Evolutionary conservation across 2,888 invertebrate species (phyloP).

Genomic region (Nomada ruficornis): DNA sequence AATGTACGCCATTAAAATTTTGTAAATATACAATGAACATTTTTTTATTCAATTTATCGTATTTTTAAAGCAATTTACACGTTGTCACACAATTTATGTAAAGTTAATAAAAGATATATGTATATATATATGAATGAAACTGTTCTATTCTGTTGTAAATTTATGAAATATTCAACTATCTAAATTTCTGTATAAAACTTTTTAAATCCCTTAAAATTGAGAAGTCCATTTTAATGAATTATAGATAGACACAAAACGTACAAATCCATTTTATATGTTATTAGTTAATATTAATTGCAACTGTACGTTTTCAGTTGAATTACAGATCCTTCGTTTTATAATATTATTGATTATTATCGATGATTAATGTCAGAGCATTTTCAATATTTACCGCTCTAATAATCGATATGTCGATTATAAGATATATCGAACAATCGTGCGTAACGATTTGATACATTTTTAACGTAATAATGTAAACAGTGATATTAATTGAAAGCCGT

Average conservation of each 20-base stretch:
- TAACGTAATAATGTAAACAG: too few species aligned
- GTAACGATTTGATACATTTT: slow-evolving; percentile 4
- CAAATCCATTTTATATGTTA: too few species aligned
- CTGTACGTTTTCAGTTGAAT: too few species aligned
- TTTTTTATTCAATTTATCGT: slow-evolving; percentile 53
- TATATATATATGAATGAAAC: too few species aligned
- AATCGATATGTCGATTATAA: background rate
- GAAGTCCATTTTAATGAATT: too few species aligned
- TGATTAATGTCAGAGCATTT: background rate
- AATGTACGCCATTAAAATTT: slow-evolving; percentile 50
- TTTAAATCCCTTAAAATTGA: too few species aligned
- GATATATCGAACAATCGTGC: background rate
- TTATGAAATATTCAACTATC: background rate
- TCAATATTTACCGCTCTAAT: background rate
- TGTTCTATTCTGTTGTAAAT: background rate
- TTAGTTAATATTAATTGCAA: too few species aligned
- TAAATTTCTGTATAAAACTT: too few species aligned
- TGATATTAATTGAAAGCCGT: too few species aligned
- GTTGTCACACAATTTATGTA: slow-evolving; percentile 22
- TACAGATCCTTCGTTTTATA: too few species aligned
- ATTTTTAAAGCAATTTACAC: slow-evolving; percentile 47
- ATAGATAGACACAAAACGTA: too few species aligned
- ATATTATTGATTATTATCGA: too few species aligned
- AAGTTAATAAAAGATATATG: slow-evolving; percentile 33
- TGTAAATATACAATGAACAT: slow-evolving; percentile 64